These are phyloP conservation scores for Varanus komodoensis DNA, from an alignment of 2,113 vertebrate genomes.

Conservation along the genomic window DNA sequence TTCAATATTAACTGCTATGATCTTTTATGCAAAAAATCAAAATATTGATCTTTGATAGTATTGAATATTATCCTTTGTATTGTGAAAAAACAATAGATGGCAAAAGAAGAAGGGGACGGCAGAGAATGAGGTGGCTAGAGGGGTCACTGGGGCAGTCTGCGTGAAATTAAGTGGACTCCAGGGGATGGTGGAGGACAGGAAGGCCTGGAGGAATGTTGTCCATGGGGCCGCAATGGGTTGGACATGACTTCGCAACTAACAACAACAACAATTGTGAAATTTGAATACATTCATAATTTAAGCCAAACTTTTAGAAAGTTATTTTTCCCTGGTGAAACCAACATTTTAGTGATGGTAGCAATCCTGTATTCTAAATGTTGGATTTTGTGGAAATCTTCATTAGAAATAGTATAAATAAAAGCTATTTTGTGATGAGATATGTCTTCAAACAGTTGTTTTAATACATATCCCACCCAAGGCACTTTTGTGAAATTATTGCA, in stretches of 20 bases:
- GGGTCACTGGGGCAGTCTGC: too few relatives aligned
- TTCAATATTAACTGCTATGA: background rate
- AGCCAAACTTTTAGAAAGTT: background rate
- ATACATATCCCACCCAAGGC: conserved; percentile 70
- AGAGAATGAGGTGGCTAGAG: too few relatives aligned
- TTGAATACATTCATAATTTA: background rate
- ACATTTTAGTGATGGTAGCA: conserved; percentile 45
- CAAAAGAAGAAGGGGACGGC: too few relatives aligned
- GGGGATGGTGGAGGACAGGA: too few relatives aligned
- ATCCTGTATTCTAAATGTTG: conserved; percentile 56
- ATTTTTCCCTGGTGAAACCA: conserved; percentile 25
- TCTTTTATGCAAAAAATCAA: background rate
- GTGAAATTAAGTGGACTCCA: too few relatives aligned
- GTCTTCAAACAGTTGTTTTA: conserved; percentile 51
- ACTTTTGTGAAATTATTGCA: conserved; percentile 71
- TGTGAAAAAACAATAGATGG: too few relatives aligned
- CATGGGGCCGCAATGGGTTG: too few relatives aligned
- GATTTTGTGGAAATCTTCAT: conserved; percentile 66
- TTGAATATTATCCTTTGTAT: too few relatives aligned
- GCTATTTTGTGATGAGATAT: conserved; percentile 69
- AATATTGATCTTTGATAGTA: too few relatives aligned
- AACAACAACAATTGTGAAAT: too few relatives aligned
- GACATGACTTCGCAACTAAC: too few relatives aligned
- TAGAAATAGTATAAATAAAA: conserved; percentile 60
- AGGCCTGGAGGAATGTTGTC: too few relatives aligned